Percentiles rank a stretch among this genome's conserved stretches.
These are phyloP conservation scores for Nebria salina DNA, from an alignment of 2,888 invertebrate species.

Conservation along the genomic window DNA sequence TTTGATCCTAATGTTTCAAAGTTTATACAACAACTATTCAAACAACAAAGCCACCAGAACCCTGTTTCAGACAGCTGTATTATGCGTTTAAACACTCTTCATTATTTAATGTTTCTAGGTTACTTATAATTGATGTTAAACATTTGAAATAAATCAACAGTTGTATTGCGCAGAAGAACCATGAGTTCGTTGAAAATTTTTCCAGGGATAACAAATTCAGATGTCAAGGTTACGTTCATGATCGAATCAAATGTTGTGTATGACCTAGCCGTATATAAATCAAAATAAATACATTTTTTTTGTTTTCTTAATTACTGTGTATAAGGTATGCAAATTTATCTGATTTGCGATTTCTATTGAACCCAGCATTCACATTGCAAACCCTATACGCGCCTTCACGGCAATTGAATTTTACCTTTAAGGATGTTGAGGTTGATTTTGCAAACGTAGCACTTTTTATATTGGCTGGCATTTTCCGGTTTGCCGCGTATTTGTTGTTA, in stretches of 20 bases:
- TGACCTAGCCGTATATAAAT: too few relatives aligned
- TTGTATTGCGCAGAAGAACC: too few relatives aligned
- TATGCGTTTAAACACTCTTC: background rate
- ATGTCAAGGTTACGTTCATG: too few relatives aligned
- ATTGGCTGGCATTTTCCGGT: background rate
- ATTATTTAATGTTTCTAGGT: background rate
- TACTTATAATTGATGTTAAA: too few relatives aligned
- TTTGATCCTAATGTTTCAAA: background rate
- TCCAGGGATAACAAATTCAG: too few relatives aligned
- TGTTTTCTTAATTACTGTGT: too few relatives aligned
- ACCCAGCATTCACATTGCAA: too few relatives aligned
- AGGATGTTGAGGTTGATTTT: background rate
- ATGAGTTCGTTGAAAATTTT: too few relatives aligned
- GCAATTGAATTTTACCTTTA: background rate
- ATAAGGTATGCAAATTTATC: background rate
- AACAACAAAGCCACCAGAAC: background rate
- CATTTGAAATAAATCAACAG: too few relatives aligned
- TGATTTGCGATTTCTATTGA: background rate
- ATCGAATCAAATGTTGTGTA: too few relatives aligned
- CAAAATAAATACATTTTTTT: too few relatives aligned
- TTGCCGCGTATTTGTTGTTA: background rate
- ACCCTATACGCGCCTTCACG: background rate
- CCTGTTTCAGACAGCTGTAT: background rate
- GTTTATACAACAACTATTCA: background rate
- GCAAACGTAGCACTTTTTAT: background rate